Conservation (phyloP, 2,797 vertebrate species). For the Galago senegalensis region DNA sequence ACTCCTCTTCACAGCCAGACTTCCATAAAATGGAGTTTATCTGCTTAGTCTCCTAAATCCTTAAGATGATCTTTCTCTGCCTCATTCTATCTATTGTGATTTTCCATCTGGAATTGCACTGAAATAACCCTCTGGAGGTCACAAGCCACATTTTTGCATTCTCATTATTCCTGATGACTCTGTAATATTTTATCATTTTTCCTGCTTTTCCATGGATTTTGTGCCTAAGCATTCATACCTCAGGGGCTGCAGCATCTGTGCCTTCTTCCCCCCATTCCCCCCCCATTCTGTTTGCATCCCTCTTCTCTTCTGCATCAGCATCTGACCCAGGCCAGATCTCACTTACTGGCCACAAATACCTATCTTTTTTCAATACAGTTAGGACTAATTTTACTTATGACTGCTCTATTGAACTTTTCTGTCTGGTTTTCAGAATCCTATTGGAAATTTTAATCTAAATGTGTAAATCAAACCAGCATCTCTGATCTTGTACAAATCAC, state of each 20-base stretch:
- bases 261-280: not conserved
- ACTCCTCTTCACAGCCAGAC: not conserved
- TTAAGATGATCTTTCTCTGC: not conserved
- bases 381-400: no score
- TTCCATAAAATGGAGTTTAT: not conserved
- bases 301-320: not conserved
- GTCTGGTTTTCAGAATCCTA: not conserved
- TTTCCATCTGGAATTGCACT: not conserved
- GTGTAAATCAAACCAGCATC: no score
- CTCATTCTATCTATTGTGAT: not conserved
- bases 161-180: not conserved
- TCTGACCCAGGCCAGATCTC: not conserved
- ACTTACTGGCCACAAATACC: not conserved
- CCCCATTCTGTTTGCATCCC: not conserved
- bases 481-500: not conserved
- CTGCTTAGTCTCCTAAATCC: no score
- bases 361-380: not conserved
- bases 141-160: rapidly evolving
- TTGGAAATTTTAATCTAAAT: not conserved
- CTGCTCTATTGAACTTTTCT: not conserved
- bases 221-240: not conserved
- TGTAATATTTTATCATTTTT: not conserved
- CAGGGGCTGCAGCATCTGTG: not conserved
- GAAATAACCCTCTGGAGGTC: not conserved
- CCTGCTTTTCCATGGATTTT: not conserved